Percentiles rank a stretch among this genome's conserved stretches.
Conservation (phyloP, 2,888 invertebrate genomes). For the Polylopha cassiicola region DNA sequence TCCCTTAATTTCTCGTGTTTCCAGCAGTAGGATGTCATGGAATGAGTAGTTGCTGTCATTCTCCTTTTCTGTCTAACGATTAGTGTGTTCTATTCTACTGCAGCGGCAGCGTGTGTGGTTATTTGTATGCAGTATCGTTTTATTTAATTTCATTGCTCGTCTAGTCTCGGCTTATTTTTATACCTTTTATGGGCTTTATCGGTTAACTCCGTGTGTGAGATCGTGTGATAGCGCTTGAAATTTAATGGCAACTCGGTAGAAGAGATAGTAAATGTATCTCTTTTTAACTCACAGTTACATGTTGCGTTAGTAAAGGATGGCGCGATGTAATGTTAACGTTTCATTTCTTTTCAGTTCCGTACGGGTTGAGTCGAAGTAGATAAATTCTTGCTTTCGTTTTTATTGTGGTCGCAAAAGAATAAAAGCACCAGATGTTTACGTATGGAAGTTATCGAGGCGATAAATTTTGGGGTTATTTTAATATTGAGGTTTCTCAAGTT, state of each 20-base stretch:
- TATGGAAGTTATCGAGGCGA: slow-evolving; percentile 14
- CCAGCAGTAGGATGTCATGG: slow-evolving; percentile 11
- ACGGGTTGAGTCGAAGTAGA: slow-evolving; percentile 3
- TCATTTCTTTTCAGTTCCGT: not conserved
- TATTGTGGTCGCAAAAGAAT: slow-evolving; percentile 21
- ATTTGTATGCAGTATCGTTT: slow-evolving; percentile 20
- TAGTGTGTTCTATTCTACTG: too few relatives aligned
- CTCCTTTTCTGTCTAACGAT: slow-evolving; percentile 14
- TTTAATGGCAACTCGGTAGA: not conserved
- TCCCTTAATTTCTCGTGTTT: slow-evolving; percentile 14
- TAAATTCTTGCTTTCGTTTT: slow-evolving; percentile 13
- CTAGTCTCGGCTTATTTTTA: slow-evolving; percentile 17
- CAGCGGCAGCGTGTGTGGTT: slow-evolving; percentile 16
- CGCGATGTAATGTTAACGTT: slow-evolving; percentile 2
- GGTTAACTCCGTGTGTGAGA: slow-evolving; percentile 20
- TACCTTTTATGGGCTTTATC: slow-evolving; percentile 22
- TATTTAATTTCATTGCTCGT: slow-evolving; percentile 19
- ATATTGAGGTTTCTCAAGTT: slow-evolving; percentile 13
- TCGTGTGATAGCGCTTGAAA: slow-evolving; percentile 18
- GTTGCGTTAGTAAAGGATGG: slow-evolving; percentile 3
- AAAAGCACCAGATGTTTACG: slow-evolving; percentile 21
- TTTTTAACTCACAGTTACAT: too few relatives aligned
- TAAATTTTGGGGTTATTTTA: slow-evolving; percentile 17
- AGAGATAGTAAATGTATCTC: too few relatives aligned
- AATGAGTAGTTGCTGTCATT: slow-evolving; percentile 11